These are phyloP conservation scores for Chloebia gouldiae DNA, from an alignment of 2,113 vertebrate genomes.

Conservation along the genomic window DNA sequence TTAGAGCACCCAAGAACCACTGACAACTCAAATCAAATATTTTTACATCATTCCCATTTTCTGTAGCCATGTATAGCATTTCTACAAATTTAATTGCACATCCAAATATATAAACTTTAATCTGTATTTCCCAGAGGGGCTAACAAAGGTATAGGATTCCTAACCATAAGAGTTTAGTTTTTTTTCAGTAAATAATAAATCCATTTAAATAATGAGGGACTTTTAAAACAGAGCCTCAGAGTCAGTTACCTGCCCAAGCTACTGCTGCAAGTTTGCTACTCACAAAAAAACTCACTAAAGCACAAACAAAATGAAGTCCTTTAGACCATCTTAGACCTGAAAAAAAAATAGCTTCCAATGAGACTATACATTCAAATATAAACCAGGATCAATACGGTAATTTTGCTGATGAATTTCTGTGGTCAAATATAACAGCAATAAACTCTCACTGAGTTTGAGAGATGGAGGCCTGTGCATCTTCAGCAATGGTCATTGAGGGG, in stretches of 20 bases:
- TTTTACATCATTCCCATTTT: neutral
- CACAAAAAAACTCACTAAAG: neutral
- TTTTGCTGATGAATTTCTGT: constrained; percentile 3
- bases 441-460: neutral
- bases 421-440: neutral
- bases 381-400: neutral
- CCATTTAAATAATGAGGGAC: neutral
- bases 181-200: neutral
- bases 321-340: neutral
- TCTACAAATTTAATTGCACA: neutral
- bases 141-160: neutral
- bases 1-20: neutral
- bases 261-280: neutral
- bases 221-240: neutral
- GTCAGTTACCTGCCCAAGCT: neutral
- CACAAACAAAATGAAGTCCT: neutral
- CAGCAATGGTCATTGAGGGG: neutral
- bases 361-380: neutral
- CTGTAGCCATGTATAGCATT: neutral
- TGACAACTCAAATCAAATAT: neutral
- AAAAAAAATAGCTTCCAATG: neutral
- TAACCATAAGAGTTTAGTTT: rapidly evolving
- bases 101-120: neutral
- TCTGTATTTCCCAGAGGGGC: neutral
- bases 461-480: neutral